Conservation (phyloP, 2,113 vertebrate species). For the Chelonoidis abingdonii region DNA sequence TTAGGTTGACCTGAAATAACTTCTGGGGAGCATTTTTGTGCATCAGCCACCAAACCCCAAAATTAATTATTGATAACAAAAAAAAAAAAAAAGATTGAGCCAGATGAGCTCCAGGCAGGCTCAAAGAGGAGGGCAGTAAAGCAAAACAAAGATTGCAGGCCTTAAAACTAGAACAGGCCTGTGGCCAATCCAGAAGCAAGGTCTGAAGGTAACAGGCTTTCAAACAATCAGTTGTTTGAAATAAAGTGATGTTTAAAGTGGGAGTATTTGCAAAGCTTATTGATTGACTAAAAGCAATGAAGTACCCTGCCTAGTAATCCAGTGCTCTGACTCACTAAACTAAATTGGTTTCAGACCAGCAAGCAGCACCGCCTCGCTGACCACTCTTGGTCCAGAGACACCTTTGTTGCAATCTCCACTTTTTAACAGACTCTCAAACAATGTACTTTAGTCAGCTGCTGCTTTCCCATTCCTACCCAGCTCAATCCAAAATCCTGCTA, state of each 20-base stretch:
- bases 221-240: neutral
- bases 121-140: neutral
- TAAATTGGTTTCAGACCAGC: neutral
- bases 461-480: neutral
- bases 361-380: neutral
- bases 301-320: neutral
- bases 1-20: neutral
- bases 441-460: neutral
- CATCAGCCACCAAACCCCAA: neutral
- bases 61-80: neutral
- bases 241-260: neutral
- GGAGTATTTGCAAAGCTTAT: neutral
- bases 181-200: neutral
- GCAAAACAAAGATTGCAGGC: neutral
- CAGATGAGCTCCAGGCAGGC: neutral
- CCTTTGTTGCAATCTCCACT: neutral
- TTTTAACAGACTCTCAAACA: neutral
- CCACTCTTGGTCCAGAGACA: neutral
- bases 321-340: neutral
- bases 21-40: neutral
- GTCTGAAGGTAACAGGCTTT: neutral
- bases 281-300: neutral
- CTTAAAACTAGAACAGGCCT: neutral
- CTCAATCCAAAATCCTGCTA: neutral
- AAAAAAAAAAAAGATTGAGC: neutral